A percentile compares a stretch with the other conserved stretches of the same genome.
phyloP scores from a whole-genome alignment of 2,888 invertebrate species.

The Neelides folsomi region DNA sequence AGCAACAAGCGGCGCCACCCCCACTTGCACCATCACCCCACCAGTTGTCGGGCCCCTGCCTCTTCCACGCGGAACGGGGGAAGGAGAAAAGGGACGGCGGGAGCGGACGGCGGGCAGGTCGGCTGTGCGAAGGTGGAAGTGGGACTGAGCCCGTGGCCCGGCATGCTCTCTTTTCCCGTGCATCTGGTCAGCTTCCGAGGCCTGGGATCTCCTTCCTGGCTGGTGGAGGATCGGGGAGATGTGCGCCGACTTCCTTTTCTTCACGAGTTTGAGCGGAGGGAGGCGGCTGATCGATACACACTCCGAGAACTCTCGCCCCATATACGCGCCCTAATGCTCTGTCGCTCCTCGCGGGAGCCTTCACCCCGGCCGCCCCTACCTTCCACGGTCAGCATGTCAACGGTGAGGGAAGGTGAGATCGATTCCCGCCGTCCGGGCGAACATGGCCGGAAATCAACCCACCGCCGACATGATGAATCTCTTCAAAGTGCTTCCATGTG shows the following conservation, averaged over 20 bases:
- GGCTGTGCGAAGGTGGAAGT: not conserved
- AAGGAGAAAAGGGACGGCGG: not conserved
- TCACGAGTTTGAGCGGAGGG: constrained; percentile 11
- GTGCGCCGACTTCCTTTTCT: constrained; percentile 1
- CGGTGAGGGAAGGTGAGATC: constrained; percentile 4
- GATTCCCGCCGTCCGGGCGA: not conserved
- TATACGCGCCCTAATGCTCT: not conserved
- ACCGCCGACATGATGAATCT: too few species aligned
- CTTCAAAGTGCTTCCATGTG: too few species aligned
- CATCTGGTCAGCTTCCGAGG: not conserved
- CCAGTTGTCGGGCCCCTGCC: too few species aligned
- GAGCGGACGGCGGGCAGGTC: not conserved
- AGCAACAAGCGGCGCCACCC: too few species aligned
- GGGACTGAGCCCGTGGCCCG: constrained; percentile 5
- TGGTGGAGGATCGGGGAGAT: not conserved
- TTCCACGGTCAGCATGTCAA: constrained; percentile 8
- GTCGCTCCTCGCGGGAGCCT: constrained; percentile 3
- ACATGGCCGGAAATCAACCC: too few species aligned
- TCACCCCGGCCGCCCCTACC: not conserved
- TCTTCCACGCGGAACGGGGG: not conserved
- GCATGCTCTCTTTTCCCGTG: constrained; percentile 1
- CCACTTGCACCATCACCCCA: not conserved
- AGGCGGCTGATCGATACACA: constrained; percentile 18
- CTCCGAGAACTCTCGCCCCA: constrained; percentile 1
- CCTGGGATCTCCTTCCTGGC: not conserved